Base-by-base conservation (phyloP, 2,797 vertebrate species). In the Rhinichthys osculus region DNA sequence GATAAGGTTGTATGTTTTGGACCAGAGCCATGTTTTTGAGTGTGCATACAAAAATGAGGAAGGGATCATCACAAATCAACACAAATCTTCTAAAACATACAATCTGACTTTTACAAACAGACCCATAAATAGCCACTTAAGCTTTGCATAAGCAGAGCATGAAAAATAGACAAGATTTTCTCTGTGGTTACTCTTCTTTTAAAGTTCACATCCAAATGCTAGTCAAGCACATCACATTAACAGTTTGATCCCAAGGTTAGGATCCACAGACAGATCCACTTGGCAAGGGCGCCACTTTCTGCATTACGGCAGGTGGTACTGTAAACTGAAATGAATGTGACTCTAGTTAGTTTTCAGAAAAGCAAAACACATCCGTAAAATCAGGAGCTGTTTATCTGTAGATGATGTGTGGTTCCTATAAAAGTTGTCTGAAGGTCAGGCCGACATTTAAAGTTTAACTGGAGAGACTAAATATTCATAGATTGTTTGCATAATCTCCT, bases 381-480 rank as follows among this genome's bases (percentile, higher is more conserved):
- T 70, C 64, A 42, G 27, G 19, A 70, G 35, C 19, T 78, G 64
- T 84, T 84, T 78, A 30, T 57, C 17, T 84, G 47, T 59, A 57
- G 57, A 78, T 57, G 50, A 57, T 70, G 47, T 84, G 33, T 69
- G 47, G 73, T 21, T 69, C n/a, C 62, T 42, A 21, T 78, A 70
- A 84, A 73, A 57, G n/a, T 30, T 17, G 35, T 69, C 83, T 16
- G 16, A 78, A 40, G 44, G 52, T 38, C 66, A 84, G 27, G 30
- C n/a, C 19, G 30, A 85, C 27, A 89, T 86, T 90, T 91, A 87
- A 92, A 94, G 90, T 91, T 92, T 93, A 89, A 62, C 38, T 8
- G 62, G 5, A 81, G n/a, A 82, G n/a, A 59, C 93, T 92, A 92
- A 94, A 94, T 92, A 93, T 90, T 90, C 82, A 87, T 78, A 62